phyloP scores from a whole-genome alignment of 1,140 invertebrate genomes.

The Ceratina japonica region DNA sequence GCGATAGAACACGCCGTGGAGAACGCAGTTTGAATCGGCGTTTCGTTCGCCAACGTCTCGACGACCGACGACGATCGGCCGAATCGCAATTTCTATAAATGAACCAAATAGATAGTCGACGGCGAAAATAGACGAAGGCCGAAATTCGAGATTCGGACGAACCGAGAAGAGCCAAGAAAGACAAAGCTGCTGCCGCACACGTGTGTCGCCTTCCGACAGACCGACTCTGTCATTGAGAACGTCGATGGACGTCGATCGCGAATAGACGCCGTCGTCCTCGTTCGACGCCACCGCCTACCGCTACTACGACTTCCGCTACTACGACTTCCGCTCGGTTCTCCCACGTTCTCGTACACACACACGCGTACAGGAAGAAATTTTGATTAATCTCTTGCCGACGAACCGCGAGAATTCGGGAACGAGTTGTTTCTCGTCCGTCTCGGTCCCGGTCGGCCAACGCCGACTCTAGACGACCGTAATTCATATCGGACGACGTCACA shows the following conservation, averaged over 20 bases:
- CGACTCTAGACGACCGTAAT: constrained; percentile 20
- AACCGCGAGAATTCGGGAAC: constrained; percentile 30
- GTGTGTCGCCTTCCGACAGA: too few species aligned
- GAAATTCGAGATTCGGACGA: constrained; percentile 9
- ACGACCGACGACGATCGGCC: not conserved
- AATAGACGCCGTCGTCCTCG: not conserved
- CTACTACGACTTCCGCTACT: too few species aligned
- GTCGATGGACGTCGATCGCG: not conserved
- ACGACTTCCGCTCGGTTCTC: constrained; percentile 30
- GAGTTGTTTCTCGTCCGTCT: constrained; percentile 46
- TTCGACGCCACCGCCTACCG: too few species aligned
- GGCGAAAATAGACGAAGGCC: constrained; percentile 15
- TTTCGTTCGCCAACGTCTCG: not conserved
- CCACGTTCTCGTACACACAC: not conserved
- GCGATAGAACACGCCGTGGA: too few species aligned
- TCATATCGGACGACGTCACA: constrained; percentile 44
- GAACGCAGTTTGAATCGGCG: too few species aligned
- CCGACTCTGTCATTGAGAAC: not conserved
- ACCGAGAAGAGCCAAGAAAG: constrained; percentile 5
- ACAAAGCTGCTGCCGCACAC: too few species aligned
- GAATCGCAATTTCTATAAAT: constrained; percentile 28
- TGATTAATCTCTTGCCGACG: constrained; percentile 11
- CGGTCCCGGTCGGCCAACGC: constrained; percentile 22
- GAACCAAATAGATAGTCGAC: not conserved
- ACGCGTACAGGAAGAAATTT: not conserved